Percentiles rank a stretch among this genome's conserved stretches.
phyloP scores from a whole-genome alignment of 2,888 invertebrate genomes.

The Piscicola geometra region DNA sequence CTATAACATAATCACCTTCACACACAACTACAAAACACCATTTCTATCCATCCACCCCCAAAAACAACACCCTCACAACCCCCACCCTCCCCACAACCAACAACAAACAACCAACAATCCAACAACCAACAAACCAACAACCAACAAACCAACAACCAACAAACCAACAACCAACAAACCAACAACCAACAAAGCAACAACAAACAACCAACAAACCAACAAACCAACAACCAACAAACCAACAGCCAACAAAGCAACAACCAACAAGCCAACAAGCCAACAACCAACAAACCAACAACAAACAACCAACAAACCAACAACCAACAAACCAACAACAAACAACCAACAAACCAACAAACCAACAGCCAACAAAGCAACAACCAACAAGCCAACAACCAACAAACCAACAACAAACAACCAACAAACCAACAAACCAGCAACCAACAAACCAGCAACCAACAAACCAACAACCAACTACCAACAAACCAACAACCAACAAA shows the following conservation, averaged over 20 bases:
- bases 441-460: not conserved
- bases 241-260: not conserved
- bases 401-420: not conserved
- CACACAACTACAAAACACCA: no score
- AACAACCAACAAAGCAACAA: not conserved
- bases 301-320: not conserved
- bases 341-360: constrained; percentile 3
- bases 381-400: not conserved
- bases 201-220: not conserved
- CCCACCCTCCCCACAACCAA: not conserved
- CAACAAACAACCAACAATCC: not conserved
- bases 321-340: not conserved
- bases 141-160: not conserved
- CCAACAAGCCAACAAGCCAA: not conserved
- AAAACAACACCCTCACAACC: no score
- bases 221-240: no score
- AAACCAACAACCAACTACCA: not conserved
- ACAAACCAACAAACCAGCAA: not conserved
- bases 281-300: not conserved
- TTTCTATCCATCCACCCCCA: no score
- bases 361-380: not conserved
- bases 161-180: not conserved
- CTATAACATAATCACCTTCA: not conserved
- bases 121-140: no score
- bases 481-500: no score